Base-by-base conservation (phyloP, 2,888 invertebrate species). In the Flexamia atlantica region DNA sequence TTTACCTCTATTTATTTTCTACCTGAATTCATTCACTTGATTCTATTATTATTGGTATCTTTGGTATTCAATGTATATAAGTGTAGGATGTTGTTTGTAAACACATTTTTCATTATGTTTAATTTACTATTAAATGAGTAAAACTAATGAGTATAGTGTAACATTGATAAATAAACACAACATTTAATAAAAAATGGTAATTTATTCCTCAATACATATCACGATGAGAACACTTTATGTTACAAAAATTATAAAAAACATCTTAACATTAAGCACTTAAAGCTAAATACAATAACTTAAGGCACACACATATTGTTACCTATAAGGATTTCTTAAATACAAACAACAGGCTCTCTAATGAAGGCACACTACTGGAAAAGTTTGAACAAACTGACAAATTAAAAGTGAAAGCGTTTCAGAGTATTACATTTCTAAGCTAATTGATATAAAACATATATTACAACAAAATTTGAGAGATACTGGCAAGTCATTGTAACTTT, bases 211-310 rank as follows among this genome's bases (percentile, higher is more conserved):
- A 72, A n/a, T 57, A 76, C 10, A 64, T 36, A 79, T 79, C 79
- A 79, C 50, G 5, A 57, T 57, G 57, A 72, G 36, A 40, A 72
- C 40, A 36, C 25, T 25, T 30, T 57, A 57, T 57, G 79, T 57
- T 79, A 79, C 79, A 79, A 79, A 79, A 79, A 36, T 79, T 72
- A 72, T 64, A 76, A 46, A 76, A 79, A 53, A 79, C 79, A 79
- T 79, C 79, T 79, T 79, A 79, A 79, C 79, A 79, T 9, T 79
- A 79, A 79, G 79, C 79, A 79, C 79, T 79, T 79, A 79, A 57
- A 79, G 79, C 50, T 79, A 79, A 76, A 53, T 9, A 57, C 23
- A 79, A 79, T 79, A 79, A 79, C 79, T 79, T 79, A 79, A 79
- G 53, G 79, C 79, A 79, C 79, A 79, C 53, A 57, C 36, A 28